Conservation (phyloP, 2,113 vertebrate species). For the Bostrychus sinensis region DNA sequence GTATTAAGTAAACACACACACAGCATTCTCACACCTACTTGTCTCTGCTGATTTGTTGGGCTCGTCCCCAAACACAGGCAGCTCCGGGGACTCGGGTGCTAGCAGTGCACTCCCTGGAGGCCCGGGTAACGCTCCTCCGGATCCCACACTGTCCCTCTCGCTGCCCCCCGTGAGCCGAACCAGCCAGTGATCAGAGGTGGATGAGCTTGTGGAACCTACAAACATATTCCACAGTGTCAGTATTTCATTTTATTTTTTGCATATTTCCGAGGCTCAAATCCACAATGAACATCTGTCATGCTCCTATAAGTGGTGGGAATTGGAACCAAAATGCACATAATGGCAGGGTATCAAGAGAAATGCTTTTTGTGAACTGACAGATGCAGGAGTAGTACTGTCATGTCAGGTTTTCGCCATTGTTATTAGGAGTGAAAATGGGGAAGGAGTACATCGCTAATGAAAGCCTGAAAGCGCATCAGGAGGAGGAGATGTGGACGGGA, state of each 20-base stretch:
- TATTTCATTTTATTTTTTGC: no score
- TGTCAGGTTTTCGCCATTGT: no score
- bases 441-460: no score
- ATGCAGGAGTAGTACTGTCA: no score
- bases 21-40: constrained; percentile 65
- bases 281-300: no score
- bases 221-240: background rate
- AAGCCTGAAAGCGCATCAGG: no score
- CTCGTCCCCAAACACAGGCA: constrained; percentile 71
- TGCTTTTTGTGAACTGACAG: no score
- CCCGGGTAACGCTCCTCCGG: constrained; percentile 56
- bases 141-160: constrained; percentile 62
- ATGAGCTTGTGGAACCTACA: constrained; percentile 84
- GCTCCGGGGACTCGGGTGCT: constrained; percentile 64
- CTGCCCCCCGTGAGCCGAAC: constrained; percentile 75
- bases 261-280: no score
- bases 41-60: constrained; percentile 58
- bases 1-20: no score
- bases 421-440: no score
- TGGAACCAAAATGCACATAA: background rate
- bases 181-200: constrained; percentile 88
- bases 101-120: constrained; percentile 29
- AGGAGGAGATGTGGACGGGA: no score
- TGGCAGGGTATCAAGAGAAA: background rate
- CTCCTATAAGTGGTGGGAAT: no score